Evolutionary conservation across 2,797 vertebrate genomes (phyloP).

Genomic region (Lagorchestes hirsutus): DNA sequence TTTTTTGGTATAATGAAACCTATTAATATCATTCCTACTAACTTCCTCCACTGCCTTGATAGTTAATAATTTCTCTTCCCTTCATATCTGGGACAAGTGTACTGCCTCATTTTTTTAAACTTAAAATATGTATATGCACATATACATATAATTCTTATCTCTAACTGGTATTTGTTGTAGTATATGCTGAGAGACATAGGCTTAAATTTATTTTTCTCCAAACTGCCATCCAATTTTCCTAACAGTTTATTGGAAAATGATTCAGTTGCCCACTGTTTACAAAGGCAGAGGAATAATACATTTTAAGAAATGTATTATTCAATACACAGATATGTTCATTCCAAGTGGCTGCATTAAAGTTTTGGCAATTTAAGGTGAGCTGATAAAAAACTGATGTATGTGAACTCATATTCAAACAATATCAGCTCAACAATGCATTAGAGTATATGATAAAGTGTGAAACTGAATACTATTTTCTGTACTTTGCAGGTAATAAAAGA

Average conservation of each 20-base stretch:
- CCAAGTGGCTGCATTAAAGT: neutral
- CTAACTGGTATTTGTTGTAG: neutral
- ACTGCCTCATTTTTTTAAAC: neutral
- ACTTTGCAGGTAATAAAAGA: neutral
- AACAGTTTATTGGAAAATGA: neutral
- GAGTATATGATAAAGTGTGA: neutral
- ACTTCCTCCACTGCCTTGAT: neutral
- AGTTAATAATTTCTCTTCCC: neutral
- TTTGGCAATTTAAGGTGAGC: neutral
- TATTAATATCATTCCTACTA: neutral
- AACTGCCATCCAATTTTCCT: neutral
- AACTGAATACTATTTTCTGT: neutral
- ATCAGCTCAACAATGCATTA: neutral
- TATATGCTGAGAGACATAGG: neutral
- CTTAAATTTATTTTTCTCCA: neutral
- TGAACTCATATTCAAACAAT: neutral
- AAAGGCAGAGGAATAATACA: neutral
- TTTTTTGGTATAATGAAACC: neutral
- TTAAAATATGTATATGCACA: neutral
- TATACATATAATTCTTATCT: neutral
- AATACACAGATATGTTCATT: neutral
- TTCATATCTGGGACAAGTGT: neutral
- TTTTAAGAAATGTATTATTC: neutral
- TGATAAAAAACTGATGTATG: neutral
- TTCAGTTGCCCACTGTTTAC: neutral